A percentile compares a stretch with the other conserved stretches of the same genome.
These are phyloP conservation scores for Drosophila emarginata DNA, from an alignment of 2,888 invertebrate genomes.

Conservation along the genomic window DNA sequence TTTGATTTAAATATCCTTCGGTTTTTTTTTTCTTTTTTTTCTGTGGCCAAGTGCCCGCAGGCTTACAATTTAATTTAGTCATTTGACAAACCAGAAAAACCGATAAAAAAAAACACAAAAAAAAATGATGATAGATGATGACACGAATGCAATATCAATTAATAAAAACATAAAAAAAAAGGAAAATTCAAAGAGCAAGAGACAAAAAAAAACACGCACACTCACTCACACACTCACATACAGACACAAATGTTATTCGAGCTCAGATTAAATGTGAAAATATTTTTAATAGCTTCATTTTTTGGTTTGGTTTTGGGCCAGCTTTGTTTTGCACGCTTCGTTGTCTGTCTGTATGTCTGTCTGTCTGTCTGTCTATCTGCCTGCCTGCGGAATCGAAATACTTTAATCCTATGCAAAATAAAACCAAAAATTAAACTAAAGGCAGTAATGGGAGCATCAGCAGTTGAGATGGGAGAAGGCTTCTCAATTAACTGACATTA, in stretches of 20 bases:
- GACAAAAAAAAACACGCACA: neutral
- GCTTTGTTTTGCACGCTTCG: too few species aligned
- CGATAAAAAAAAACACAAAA: conserved; percentile 8
- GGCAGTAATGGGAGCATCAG: neutral
- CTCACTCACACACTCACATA: neutral
- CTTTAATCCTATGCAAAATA: conserved; percentile 28
- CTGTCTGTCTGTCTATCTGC: too few species aligned
- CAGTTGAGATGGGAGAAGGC: neutral
- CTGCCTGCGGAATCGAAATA: conserved; percentile 5
- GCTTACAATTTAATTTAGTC: conserved; percentile 37
- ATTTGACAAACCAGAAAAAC: conserved; percentile 25
- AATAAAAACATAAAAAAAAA: conserved; percentile 19
- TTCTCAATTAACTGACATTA: conserved; percentile 47
- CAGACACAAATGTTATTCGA: neutral
- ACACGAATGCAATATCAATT: conserved; percentile 30
- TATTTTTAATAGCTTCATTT: conserved; percentile 23
- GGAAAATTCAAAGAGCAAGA: neutral
- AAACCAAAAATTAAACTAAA: conserved; percentile 2
- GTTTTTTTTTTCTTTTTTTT: neutral
- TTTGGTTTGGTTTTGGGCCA: neutral
- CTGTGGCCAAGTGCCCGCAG: conserved; percentile 15
- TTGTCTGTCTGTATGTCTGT: neutral
- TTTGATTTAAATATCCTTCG: neutral
- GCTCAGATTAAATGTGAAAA: conserved; percentile 4
- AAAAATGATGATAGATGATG: conserved; percentile 26